Evolutionary conservation across 2,113 vertebrate genomes (phyloP).

Genomic region (Entomyzon cyanotis): DNA sequence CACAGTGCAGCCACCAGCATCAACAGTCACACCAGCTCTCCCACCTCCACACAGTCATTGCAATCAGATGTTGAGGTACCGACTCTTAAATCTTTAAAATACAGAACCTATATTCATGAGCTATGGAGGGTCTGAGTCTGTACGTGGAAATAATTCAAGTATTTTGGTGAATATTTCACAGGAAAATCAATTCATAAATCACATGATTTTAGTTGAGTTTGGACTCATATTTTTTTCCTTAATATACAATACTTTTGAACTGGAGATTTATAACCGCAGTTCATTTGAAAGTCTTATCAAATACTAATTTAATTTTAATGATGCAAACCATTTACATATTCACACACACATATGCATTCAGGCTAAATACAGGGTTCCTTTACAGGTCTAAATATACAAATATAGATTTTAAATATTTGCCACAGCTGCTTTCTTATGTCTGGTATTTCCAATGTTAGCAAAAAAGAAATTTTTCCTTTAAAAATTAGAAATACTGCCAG

Average conservation of each 20-base stretch:
- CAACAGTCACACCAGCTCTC: neutral
- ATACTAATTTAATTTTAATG: neutral
- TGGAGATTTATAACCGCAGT: neutral
- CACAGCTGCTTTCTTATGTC: neutral
- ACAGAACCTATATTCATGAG: neutral
- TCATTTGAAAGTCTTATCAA: slow-evolving; percentile 53
- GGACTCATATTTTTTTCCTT: slow-evolving; percentile 10
- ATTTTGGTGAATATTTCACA: slow-evolving; percentile 8
- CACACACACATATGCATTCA: neutral
- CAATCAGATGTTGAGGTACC: accelerated
- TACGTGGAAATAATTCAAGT: neutral
- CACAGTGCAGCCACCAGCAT: neutral
- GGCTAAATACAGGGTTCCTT: neutral
- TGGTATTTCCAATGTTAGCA: neutral
- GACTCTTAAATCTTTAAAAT: neutral
- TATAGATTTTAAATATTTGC: neutral
- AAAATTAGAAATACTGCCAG: neutral
- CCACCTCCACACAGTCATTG: neutral
- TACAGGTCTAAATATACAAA: neutral
- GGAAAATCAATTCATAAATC: slow-evolving; percentile 21
- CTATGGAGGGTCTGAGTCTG: neutral
- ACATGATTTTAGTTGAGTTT: neutral
- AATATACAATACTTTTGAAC: slow-evolving; percentile 25
- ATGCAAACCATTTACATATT: neutral
- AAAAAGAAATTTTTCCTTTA: neutral